These are phyloP conservation scores for Bagarius yarrelli DNA, from an alignment of 2,113 vertebrate species.

Conservation along the genomic window DNA sequence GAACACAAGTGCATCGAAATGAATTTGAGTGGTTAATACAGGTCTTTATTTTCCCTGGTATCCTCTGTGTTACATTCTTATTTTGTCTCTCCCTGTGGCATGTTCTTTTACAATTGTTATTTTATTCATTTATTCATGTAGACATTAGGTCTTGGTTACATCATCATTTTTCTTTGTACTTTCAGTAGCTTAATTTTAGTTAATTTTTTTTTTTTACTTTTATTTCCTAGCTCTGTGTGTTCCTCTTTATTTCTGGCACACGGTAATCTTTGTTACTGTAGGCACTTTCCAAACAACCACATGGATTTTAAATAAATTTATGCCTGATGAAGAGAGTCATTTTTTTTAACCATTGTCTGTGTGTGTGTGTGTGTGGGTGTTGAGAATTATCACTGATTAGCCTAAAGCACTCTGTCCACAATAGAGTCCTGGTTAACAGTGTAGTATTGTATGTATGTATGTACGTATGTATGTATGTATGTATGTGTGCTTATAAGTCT, in stretches of 20 bases:
- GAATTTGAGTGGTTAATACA: conserved; percentile 19
- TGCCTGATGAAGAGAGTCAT: not conserved
- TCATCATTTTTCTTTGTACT: not conserved
- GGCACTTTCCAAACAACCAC: conserved; percentile 51
- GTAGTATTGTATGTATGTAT: conserved; percentile 11
- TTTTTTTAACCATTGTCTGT: not conserved
- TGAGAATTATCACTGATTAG: conserved; percentile 31
- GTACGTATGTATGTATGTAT: conserved; percentile 19
- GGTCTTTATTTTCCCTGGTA: conserved; percentile 1
- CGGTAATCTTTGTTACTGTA: conserved; percentile 53
- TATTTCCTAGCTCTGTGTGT: conserved; percentile 23
- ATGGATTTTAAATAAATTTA: conserved; percentile 47
- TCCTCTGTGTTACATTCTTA: not conserved
- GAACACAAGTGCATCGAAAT: conserved; percentile 23
- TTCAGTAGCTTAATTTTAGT: not conserved
- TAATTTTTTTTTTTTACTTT: not conserved
- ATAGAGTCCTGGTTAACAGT: conserved; percentile 41
- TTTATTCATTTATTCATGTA: not conserved
- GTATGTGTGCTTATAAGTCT: conserved; percentile 28
- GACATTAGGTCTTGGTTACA: not conserved
- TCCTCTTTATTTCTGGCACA: conserved; percentile 40
- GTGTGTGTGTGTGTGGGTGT: conserved; percentile 17
- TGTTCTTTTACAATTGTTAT: not conserved
- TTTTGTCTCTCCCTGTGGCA: not conserved
- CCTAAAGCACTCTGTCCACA: conserved; percentile 31